A percentile compares a stretch with the other conserved stretches of the same genome.
phyloP scores from a whole-genome alignment of 2,797 vertebrate genomes.

The Urocyon cinereoargenteus region DNA sequence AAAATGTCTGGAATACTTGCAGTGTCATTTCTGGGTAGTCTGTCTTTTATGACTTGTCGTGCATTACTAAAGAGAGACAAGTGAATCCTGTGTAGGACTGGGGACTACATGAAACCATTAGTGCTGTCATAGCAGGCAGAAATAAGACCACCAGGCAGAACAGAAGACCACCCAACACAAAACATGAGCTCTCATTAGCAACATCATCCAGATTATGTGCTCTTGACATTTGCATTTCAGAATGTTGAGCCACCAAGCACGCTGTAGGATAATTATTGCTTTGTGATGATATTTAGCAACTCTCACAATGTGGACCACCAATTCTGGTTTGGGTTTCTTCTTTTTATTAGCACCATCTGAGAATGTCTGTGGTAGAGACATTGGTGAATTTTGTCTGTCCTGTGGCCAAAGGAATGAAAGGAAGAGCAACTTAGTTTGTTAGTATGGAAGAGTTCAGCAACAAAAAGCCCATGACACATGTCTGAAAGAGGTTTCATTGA shows the following conservation, averaged over 20 bases:
- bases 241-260: constrained; percentile 83
- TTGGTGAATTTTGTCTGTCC: constrained; percentile 87
- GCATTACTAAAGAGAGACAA: constrained; percentile 65
- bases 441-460: constrained; percentile 83
- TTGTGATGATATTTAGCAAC: constrained; percentile 81
- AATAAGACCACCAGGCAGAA: constrained; percentile 78
- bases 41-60: constrained; percentile 67
- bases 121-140: constrained; percentile 70
- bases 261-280: constrained; percentile 78
- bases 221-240: constrained; percentile 90
- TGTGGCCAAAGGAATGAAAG: constrained; percentile 87
- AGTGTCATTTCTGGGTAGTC: constrained; percentile 73
- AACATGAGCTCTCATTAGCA: constrained; percentile 85
- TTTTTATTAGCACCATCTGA: constrained; percentile 89
- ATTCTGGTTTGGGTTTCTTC: constrained; percentile 85
- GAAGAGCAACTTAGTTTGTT: constrained; percentile 83
- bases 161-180: constrained; percentile 80
- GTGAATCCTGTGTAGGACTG: constrained; percentile 15
- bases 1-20: constrained; percentile 70
- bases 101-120: constrained; percentile 58
- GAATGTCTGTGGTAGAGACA: constrained; percentile 90
- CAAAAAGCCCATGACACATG: constrained; percentile 83
- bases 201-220: constrained; percentile 87
- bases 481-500: constrained; percentile 86
- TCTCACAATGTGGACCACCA: constrained; percentile 82